Conservation (phyloP, 2,888 invertebrate genomes). For the Muschampia plurimacula region DNA sequence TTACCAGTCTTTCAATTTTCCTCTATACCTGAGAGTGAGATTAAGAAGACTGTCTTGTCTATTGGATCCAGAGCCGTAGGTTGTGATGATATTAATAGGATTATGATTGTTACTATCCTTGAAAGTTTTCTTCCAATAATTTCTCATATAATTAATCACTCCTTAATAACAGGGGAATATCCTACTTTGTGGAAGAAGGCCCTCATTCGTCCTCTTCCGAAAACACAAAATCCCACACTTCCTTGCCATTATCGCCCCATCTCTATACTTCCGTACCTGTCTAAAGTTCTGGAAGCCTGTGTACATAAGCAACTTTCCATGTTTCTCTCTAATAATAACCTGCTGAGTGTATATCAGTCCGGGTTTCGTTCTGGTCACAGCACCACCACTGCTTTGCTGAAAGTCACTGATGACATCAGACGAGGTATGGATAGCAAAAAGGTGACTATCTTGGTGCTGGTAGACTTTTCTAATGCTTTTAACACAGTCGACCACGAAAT, state of each 20-base stretch:
- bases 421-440: too few species aligned
- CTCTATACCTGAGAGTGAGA: background rate
- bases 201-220: background rate
- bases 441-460: too few species aligned
- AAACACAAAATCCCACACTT: background rate
- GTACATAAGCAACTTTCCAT: too few species aligned
- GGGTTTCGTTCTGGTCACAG: too few species aligned
- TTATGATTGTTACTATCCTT: background rate
- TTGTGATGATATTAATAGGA: background rate
- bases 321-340: too few species aligned
- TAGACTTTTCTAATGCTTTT: too few species aligned
- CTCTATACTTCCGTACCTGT: too few species aligned
- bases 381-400: too few species aligned
- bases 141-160: background rate
- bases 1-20: background rate
- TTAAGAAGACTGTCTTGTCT: background rate
- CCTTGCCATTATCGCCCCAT: background rate
- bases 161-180: background rate
- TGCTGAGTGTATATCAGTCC: too few species aligned
- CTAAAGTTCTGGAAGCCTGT: too few species aligned
- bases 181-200: conserved; percentile 1
- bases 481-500: too few species aligned
- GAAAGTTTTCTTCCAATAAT: background rate
- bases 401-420: too few species aligned
- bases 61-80: background rate